A percentile compares a stretch with the other conserved stretches of the same genome.
Evolutionary conservation across 2,113 vertebrate species (phyloP).

Genomic region (Rhynchopsitta pachyrhyncha): DNA sequence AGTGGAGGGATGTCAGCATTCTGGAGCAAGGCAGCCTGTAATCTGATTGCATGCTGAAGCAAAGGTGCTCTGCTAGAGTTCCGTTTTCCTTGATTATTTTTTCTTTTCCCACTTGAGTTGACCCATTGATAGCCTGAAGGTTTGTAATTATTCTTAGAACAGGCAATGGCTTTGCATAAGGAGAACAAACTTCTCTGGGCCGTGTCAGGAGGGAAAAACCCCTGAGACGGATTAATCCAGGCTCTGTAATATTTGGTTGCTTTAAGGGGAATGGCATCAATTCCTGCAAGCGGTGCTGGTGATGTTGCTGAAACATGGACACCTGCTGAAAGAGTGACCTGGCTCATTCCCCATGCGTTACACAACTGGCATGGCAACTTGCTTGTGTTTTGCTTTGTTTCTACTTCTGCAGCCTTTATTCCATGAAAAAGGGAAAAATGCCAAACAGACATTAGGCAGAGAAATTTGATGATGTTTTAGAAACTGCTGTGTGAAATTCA

Average conservation of each 20-base stretch:
- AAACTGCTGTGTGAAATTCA: slow-evolving; percentile 70
- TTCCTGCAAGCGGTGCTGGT: neutral
- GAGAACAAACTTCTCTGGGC: neutral
- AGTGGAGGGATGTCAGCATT: neutral
- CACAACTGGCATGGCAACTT: neutral
- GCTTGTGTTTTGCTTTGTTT: slow-evolving; percentile 29
- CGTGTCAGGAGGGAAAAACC: neutral
- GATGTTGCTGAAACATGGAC: neutral
- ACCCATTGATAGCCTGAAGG: neutral
- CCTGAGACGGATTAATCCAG: neutral
- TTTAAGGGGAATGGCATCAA: rapidly evolving
- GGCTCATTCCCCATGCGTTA: rapidly evolving
- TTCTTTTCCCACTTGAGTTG: neutral
- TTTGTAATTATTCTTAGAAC: neutral
- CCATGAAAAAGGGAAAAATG: slow-evolving; percentile 14
- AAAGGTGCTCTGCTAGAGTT: neutral
- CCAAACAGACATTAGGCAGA: slow-evolving; percentile 71
- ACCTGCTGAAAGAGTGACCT: neutral
- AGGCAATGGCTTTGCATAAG: neutral
- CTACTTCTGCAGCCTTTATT: neutral
- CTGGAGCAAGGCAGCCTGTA: neutral
- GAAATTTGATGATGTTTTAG: slow-evolving; percentile 67
- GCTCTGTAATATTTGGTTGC: neutral
- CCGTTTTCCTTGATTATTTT: neutral
- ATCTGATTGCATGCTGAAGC: neutral